Conservation (phyloP, 2,113 vertebrate genomes). For the Tragelaphus strepsiceros region DNA sequence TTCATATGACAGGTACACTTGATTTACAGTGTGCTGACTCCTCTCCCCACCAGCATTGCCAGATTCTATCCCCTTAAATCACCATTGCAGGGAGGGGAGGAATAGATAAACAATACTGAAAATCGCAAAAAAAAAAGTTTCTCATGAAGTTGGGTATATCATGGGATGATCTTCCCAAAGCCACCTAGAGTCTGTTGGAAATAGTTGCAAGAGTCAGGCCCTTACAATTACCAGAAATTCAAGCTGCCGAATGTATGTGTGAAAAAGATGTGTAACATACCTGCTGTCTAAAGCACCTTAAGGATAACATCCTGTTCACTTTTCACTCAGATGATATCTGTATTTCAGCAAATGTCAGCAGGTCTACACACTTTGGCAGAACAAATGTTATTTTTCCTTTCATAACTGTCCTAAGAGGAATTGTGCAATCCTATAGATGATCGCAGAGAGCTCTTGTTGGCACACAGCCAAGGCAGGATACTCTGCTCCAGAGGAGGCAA, state of each 20-base stretch:
- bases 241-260: not conserved
- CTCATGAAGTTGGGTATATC: not conserved
- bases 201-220: not conserved
- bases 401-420: not conserved
- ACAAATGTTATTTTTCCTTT: conserved; percentile 33
- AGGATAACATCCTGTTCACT: conserved; percentile 3
- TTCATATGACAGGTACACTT: not conserved
- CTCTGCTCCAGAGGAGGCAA: not conserved
- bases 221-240: not conserved
- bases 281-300: not conserved
- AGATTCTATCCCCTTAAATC: not conserved
- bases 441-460: not conserved
- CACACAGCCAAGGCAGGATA: not conserved
- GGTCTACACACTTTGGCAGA: conserved; percentile 37
- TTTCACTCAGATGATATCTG: conserved; percentile 8
- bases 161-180: not conserved
- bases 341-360: conserved; percentile 53
- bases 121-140: not conserved
- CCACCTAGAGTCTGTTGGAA: not conserved
- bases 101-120: not conserved
- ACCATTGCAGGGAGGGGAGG: not conserved
- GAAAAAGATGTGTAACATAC: not conserved
- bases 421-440: conserved; percentile 41
- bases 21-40: conserved; percentile 1
- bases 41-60: not conserved